Evolutionary conservation across 2,113 vertebrate genomes (phyloP).

Genomic region (Rallus limicola): DNA sequence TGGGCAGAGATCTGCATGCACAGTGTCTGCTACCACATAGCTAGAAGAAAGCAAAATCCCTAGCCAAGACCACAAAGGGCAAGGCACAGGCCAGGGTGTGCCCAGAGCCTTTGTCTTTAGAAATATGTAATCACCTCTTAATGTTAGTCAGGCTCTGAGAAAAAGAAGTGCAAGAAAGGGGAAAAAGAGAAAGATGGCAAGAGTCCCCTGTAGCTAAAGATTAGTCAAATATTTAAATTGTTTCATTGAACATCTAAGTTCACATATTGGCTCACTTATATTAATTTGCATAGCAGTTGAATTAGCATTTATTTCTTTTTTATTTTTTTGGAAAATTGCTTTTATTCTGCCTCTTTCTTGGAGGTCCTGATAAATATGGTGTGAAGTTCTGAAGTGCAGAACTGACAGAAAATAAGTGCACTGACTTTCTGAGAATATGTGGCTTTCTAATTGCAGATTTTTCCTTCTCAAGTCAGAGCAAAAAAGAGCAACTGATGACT

Average conservation of each 20-base stretch:
- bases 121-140: background rate
- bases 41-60: background rate
- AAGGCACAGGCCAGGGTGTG: background rate
- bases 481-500: constrained; percentile 22
- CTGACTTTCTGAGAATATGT: background rate
- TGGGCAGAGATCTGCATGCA: background rate
- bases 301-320: background rate
- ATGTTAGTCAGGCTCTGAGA: background rate
- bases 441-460: constrained; percentile 26
- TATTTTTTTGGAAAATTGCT: background rate
- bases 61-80: background rate
- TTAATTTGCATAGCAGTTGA: background rate
- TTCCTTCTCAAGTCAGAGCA: background rate
- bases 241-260: background rate
- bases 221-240: background rate
- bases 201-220: background rate
- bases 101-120: background rate
- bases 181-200: background rate
- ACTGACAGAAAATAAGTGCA: background rate
- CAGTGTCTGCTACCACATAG: accelerated
- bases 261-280: background rate
- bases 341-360: background rate
- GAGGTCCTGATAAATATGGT: background rate
- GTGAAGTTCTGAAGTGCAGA: background rate
- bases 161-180: background rate